phyloP scores from a whole-genome alignment of 2,113 vertebrate species.

The Solea senegalensis region DNA sequence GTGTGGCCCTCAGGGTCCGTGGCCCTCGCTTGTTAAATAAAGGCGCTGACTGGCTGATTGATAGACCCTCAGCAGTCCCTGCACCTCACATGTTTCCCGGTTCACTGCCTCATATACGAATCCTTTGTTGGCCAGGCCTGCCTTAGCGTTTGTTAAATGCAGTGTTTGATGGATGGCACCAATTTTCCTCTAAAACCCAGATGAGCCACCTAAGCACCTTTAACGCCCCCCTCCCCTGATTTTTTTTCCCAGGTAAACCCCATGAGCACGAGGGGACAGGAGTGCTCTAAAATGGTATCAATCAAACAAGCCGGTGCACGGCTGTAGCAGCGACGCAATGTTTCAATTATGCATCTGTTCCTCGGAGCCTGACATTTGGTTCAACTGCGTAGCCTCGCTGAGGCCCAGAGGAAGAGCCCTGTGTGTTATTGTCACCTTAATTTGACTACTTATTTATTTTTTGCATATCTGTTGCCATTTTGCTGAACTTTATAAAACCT shows the following conservation, averaged over 20 bases:
- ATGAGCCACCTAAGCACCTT: constrained; percentile 79
- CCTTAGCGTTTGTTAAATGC: constrained; percentile 81
- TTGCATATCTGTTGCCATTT: constrained; percentile 6
- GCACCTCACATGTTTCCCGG: constrained; percentile 76
- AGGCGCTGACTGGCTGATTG: constrained; percentile 84
- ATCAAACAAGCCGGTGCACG: constrained; percentile 72
- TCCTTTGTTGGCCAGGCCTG: constrained; percentile 75
- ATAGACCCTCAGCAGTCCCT: constrained; percentile 81
- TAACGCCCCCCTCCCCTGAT: constrained; percentile 53
- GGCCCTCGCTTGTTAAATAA: constrained; percentile 84
- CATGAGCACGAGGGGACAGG: constrained; percentile 68
- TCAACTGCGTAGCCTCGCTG: constrained; percentile 38
- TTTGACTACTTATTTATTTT: constrained; percentile 17
- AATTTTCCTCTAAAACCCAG: constrained; percentile 83
- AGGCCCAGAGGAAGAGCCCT: constrained; percentile 28
- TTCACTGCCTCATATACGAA: constrained; percentile 79
- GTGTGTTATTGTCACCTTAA: constrained; percentile 31
- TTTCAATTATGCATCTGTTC: constrained; percentile 78
- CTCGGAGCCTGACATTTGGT: constrained; percentile 51
- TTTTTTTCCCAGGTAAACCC: constrained; percentile 78
- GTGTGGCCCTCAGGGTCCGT: constrained; percentile 77
- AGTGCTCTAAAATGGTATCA: constrained; percentile 81
- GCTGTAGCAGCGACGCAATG: constrained; percentile 58
- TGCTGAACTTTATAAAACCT: background rate
- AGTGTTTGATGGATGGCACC: constrained; percentile 83